Percentiles rank a stretch among this genome's conserved stretches.
Conservation (phyloP, 2,888 invertebrate genomes). For the Acanthosoma haemorrhoidale region DNA sequence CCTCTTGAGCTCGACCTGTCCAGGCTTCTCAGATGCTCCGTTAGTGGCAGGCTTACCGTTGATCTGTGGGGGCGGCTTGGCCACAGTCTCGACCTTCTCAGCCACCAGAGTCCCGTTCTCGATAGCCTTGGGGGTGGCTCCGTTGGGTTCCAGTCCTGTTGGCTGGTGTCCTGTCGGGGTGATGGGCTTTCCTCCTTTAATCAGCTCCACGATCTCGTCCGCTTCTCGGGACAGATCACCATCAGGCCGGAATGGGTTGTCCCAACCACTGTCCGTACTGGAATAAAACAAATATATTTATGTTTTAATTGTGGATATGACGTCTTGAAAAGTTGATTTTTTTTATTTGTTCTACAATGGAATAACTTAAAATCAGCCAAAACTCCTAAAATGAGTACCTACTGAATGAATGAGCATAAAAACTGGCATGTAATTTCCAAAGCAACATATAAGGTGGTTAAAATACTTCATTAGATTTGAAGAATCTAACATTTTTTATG, state of each 20-base stretch:
- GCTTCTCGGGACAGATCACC: conserved; percentile 92
- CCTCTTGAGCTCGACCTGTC: conserved; percentile 59
- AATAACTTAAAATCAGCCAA: no score
- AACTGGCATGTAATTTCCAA: no score
- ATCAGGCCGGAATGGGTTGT: conserved; percentile 95
- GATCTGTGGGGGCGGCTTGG: conserved; percentile 41
- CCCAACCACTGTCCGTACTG: conserved; percentile 94
- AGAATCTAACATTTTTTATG: no score
- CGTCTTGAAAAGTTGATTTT: no score
- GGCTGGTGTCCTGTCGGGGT: conserved; percentile 54
- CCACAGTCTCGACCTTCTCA: conserved; percentile 33
- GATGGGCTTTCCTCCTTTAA: conserved; percentile 84
- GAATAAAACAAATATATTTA: conserved; percentile 44
- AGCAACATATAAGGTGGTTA: no score
- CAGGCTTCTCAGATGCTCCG: conserved; percentile 41
- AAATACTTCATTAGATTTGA: no score
- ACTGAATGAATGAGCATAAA: no score
- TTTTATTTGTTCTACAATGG: no score
- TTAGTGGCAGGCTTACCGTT: conserved; percentile 45
- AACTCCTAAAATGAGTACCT: no score
- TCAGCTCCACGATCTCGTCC: conserved; percentile 91
- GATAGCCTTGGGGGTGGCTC: conserved; percentile 50
- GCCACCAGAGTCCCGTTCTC: conserved; percentile 39
- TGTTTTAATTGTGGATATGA: no score
- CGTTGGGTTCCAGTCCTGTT: conserved; percentile 49